Evolutionary conservation across 2,888 invertebrate genomes (phyloP), one percentile per base, ranked within the genome.

Genomic region (Metallyticus violacea): DNA sequence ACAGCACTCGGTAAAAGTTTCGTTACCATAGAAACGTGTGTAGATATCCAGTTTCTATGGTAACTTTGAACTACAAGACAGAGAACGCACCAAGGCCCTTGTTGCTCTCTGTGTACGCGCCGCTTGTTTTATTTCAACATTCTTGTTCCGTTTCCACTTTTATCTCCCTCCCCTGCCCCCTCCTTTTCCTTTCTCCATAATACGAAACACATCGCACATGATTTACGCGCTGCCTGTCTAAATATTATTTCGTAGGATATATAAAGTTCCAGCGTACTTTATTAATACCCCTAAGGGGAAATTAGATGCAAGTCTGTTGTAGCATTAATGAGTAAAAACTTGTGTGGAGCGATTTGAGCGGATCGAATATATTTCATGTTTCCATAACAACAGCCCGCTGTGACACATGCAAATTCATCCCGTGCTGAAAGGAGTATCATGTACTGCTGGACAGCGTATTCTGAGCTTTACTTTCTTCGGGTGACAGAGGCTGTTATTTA

Each of bases 161-260:
- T 22, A 62, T 62, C 40, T 62, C 40, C 9, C 40, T 62, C 15
- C n/a, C 15, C 22, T 62, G 40, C 40, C 22, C 40, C 9, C n/a
- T 26, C 62, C 29, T 79, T 79, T n/a, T 26, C 25, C 15, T 15
- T 9, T 81, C 62, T 7, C 62, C 62, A 27, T 81, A 40, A 81
- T 81, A 81, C 2, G 81, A 81, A 81, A 81, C 29, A 30, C 62
- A 81, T 62, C 26, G 40, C 40, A 30, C 62, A 30, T 87, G 85
- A 87, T 87, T 87, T 87, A 87, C 82, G 85, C 85, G 79, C 62
- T n/a, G 77, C 81, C 85, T 82, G 85, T 87, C 87, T 85, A 85
- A 87, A 87, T 82, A 87, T 87, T 87, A 82, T 81, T 77, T 85
- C 27, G 40, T 62, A 62, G 40, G 40, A 62, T 62, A 22, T 62